Evolutionary conservation across 1,140 invertebrate genomes (phyloP).

Genomic region (Bombus consobrinus): DNA sequence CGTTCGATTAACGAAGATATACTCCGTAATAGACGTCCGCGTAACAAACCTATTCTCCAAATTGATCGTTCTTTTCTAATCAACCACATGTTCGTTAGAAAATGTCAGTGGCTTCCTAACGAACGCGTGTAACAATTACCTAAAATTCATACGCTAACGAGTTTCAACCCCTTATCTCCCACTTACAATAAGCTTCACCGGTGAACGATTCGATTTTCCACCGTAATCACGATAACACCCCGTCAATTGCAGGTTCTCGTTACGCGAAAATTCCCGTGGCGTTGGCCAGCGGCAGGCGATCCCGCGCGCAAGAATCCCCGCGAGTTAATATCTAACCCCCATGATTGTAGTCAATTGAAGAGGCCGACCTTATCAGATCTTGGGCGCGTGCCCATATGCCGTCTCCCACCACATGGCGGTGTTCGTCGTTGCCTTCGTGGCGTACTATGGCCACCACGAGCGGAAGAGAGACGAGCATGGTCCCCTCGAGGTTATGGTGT

Average conservation of each 20-base stretch:
- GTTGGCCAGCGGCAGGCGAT: background rate
- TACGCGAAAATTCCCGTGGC: conserved; percentile 65
- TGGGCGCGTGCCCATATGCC: conserved; percentile 80
- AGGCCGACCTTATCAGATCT: conserved; percentile 76
- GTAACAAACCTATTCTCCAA: background rate
- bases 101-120: background rate
- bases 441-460: conserved; percentile 28
- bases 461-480: conserved; percentile 20
- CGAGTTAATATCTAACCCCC: conserved; percentile 72
- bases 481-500: conserved; percentile 22
- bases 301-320: conserved; percentile 46
- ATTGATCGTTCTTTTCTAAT: background rate
- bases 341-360: conserved; percentile 79
- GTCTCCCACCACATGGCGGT: conserved; percentile 70
- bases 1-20: conserved; percentile 53
- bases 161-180: background rate
- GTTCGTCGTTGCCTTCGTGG: conserved; percentile 49
- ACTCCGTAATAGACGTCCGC: conserved; percentile 1
- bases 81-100: background rate
- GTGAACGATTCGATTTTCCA: background rate
- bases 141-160: background rate
- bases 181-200: background rate
- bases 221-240: conserved; percentile 71
- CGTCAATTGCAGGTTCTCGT: conserved; percentile 75
- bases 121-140: background rate